phyloP scores from a whole-genome alignment of 2,113 vertebrate species.

The Procapra przewalskii region DNA sequence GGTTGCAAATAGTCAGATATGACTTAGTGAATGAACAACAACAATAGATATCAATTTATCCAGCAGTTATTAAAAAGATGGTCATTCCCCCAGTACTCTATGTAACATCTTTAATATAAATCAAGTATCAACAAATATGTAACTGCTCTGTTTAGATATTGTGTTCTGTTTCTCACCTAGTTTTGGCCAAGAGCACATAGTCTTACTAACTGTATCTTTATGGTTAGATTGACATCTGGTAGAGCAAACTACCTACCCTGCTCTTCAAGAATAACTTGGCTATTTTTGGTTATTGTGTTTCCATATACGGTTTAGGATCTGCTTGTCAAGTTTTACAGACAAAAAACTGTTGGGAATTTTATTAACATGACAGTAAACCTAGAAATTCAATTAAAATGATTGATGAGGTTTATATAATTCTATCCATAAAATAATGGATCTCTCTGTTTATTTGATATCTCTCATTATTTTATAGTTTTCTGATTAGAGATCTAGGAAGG shows the following conservation, averaged over 20 bases:
- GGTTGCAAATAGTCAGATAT: neutral
- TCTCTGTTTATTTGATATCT: neutral
- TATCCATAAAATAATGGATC: neutral
- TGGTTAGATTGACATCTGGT: neutral
- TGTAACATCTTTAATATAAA: neutral
- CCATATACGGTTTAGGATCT: neutral
- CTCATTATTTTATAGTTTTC: neutral
- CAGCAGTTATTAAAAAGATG: neutral
- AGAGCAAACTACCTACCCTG: neutral
- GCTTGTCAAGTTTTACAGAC: neutral
- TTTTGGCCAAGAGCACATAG: neutral
- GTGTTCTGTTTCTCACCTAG: neutral
- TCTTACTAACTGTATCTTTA: neutral
- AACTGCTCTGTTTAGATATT: neutral
- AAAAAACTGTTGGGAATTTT: neutral
- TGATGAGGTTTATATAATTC: neutral
- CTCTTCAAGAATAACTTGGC: neutral
- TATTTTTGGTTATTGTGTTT: neutral
- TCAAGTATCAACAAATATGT: neutral
- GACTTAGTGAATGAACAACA: neutral
- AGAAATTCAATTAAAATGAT: neutral
- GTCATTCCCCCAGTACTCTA: neutral
- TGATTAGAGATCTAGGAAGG: neutral
- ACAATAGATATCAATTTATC: neutral
- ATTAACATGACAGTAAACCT: neutral